phyloP scores from a whole-genome alignment of 1,140 invertebrate genomes.

The Calliphora vicina region DNA sequence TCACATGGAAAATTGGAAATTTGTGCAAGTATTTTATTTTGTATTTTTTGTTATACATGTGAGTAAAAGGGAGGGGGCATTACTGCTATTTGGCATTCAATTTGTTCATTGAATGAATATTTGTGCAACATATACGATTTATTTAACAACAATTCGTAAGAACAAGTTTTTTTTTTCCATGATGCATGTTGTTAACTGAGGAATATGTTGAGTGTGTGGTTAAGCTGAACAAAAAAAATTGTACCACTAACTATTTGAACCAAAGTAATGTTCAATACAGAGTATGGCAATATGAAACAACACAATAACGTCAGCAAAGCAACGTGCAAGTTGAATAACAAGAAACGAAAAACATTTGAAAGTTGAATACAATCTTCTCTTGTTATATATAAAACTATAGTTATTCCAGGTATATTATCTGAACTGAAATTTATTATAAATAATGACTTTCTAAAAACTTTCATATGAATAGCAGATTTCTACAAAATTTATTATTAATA shows the following conservation, averaged over 20 bases:
- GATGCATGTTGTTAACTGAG: background rate
- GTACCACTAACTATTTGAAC: background rate
- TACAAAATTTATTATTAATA: no score
- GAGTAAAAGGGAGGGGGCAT: background rate
- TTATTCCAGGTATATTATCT: no score
- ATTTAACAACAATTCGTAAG: background rate
- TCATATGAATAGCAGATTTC: no score
- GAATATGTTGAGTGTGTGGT: background rate
- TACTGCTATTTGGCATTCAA: background rate
- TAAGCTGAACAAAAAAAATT: background rate
- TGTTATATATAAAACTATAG: no score
- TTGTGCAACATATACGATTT: background rate
- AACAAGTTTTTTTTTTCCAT: background rate
- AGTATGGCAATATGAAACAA: background rate
- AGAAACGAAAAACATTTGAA: no score
- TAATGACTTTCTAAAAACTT: no score
- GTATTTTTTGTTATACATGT: no score
- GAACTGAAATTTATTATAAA: no score
- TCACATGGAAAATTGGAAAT: background rate
- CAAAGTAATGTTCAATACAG: background rate
- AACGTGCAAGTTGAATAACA: no score
- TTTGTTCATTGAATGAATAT: constrained; percentile 11
- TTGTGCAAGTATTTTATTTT: background rate
- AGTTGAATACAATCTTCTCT: no score
- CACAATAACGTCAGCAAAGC: no score